These are phyloP conservation scores for Ectropis crepuscularia DNA, from an alignment of 2,888 invertebrate genomes.

Conservation along the genomic window DNA sequence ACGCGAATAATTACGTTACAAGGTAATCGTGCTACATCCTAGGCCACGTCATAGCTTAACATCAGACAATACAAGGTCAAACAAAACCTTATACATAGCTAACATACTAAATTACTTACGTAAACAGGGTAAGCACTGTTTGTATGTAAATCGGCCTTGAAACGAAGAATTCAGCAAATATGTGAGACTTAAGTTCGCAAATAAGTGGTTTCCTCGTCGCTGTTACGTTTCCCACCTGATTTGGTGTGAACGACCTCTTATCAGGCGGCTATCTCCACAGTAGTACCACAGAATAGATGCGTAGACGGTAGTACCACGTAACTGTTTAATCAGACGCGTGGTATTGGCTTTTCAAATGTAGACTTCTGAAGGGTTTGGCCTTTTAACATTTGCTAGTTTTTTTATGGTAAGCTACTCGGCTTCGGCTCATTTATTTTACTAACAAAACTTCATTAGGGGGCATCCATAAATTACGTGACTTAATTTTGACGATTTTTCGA, in stretches of 20 bases:
- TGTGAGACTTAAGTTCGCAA: conserved; percentile 18
- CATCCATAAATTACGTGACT: too few relatives aligned
- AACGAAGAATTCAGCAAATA: conserved; percentile 25
- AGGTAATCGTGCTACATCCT: too few relatives aligned
- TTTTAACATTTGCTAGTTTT: not conserved
- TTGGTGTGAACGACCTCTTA: conserved; percentile 46
- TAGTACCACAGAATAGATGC: conserved; percentile 15
- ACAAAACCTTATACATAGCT: too few relatives aligned
- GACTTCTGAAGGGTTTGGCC: conserved; percentile 9
- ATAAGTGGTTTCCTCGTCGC: conserved; percentile 22
- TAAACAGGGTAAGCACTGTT: too few relatives aligned
- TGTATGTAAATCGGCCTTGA: conserved; percentile 25
- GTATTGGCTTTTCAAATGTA: conserved; percentile 12
- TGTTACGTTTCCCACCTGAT: conserved; percentile 40
- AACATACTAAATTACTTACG: too few relatives aligned
- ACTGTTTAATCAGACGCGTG: conserved; percentile 17
- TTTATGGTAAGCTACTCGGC: not conserved
- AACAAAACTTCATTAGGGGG: too few relatives aligned
- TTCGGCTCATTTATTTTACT: not conserved
- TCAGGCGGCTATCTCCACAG: conserved; percentile 31
- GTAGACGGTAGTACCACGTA: conserved; percentile 15
- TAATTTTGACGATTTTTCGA: too few relatives aligned
- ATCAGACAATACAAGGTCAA: too few relatives aligned
- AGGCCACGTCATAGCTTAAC: too few relatives aligned
- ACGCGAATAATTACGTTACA: too few relatives aligned